Conservation (phyloP, 2,113 vertebrate genomes). For the Columba livia region DNA sequence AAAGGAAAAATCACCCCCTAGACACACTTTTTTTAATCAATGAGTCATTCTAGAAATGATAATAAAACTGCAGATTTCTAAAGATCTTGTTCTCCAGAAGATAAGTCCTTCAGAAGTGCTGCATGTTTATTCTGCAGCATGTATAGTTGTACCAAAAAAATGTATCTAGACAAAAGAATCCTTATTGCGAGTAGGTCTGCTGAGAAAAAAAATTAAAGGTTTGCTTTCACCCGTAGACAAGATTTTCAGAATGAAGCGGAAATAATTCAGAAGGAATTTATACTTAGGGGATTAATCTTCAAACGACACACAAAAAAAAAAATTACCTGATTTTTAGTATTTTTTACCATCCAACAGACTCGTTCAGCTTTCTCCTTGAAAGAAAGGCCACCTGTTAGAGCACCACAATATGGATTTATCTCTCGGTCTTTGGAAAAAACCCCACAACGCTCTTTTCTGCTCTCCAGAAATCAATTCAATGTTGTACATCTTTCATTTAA, state of each 20-base stretch:
- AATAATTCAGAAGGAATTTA: constrained; percentile 53
- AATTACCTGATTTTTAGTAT: constrained; percentile 23
- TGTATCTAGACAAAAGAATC: background rate
- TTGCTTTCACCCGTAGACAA: constrained; percentile 34
- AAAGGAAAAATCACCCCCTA: background rate
- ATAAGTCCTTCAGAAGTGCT: background rate
- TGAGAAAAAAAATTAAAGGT: background rate
- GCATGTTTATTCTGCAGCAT: background rate
- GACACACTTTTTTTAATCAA: background rate
- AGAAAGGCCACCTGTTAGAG: constrained; percentile 15
- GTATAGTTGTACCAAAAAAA: background rate
- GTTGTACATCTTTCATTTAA: background rate
- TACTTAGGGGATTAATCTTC: constrained; percentile 23
- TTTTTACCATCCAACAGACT: constrained; percentile 4
- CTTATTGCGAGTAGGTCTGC: background rate
- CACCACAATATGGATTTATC: background rate
- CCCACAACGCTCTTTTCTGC: background rate
- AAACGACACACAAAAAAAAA: background rate
- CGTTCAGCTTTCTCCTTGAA: background rate
- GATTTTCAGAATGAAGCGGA: background rate
- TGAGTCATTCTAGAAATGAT: background rate
- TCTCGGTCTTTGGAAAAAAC: background rate
- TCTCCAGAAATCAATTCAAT: background rate
- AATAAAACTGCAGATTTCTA: background rate
- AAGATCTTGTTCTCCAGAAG: background rate